phyloP scores from a whole-genome alignment of 2,888 invertebrate genomes.

The Cerceris rybyensis region DNA sequence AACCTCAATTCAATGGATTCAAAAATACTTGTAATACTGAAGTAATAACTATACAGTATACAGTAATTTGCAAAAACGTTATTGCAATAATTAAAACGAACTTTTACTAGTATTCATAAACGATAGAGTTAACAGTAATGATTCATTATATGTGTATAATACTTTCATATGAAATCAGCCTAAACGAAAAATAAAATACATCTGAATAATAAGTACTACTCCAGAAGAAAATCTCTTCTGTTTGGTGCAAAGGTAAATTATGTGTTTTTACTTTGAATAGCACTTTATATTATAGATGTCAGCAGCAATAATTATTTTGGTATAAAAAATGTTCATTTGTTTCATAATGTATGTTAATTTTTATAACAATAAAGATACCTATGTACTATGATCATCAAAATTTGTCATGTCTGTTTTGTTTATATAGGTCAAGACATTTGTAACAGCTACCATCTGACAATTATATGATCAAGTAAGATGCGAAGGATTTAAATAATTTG shows the following conservation, averaged over 20 bases:
- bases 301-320: background rate
- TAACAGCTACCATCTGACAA: constrained; percentile 3
- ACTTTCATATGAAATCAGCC: constrained; percentile 9
- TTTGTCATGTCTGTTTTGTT: background rate
- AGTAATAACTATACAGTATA: constrained; percentile 12
- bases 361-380: background rate
- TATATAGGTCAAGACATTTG: constrained; percentile 19
- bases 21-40: constrained; percentile 21
- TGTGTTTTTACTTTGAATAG: background rate
- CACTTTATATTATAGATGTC: background rate
- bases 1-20: constrained; percentile 17
- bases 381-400: background rate
- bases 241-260: constrained; percentile 29
- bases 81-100: constrained; percentile 9
- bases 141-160: constrained; percentile 5
- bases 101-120: constrained; percentile 25
- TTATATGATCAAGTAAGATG: constrained; percentile 29
- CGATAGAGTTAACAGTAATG: constrained; percentile 22
- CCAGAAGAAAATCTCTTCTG: constrained; percentile 21
- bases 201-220: constrained; percentile 24
- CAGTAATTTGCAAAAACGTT: constrained; percentile 23
- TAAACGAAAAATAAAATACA: background rate
- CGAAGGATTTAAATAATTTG: constrained; percentile 32
- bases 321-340: background rate
- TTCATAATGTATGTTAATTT: too few species aligned